Conservation (phyloP, 2,888 invertebrate species). For the Folsomia manolachei region DNA sequence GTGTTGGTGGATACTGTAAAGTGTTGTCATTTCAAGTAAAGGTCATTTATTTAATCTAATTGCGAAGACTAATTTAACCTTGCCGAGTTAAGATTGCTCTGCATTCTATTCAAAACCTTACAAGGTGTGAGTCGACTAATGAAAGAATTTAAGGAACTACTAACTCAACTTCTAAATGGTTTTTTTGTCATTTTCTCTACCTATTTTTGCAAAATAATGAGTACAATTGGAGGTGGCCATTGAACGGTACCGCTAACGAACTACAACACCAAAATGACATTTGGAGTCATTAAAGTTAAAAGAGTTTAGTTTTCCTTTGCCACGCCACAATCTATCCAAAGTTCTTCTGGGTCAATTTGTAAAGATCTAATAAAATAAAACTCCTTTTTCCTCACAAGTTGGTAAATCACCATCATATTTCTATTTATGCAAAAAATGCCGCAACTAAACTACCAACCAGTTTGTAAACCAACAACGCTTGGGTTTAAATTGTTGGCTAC, state of each 20-base stretch:
- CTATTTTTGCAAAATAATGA: neutral
- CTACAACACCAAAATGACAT: neutral
- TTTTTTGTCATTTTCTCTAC: neutral
- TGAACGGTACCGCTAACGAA: neutral
- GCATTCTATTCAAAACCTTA: neutral
- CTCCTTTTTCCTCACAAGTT: neutral
- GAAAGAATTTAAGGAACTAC: neutral
- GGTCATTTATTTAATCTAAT: neutral
- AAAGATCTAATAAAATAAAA: too few species aligned
- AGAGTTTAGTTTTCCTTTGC: too few species aligned
- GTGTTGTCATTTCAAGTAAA: neutral
- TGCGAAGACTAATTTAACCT: neutral
- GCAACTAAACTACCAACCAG: too few species aligned
- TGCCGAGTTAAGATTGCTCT: neutral
- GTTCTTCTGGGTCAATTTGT: neutral
- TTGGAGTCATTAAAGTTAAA: neutral
- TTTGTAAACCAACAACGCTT: neutral
- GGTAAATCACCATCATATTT: neutral
- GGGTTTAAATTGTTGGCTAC: neutral
- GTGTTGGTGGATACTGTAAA: neutral
- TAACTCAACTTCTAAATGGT: neutral
- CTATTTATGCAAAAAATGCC: neutral
- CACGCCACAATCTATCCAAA: too few species aligned
- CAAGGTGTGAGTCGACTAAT: neutral
- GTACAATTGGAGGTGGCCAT: neutral